phyloP scores from a whole-genome alignment of 2,888 invertebrate species.

The Rhopalosiphum nymphaeae region DNA sequence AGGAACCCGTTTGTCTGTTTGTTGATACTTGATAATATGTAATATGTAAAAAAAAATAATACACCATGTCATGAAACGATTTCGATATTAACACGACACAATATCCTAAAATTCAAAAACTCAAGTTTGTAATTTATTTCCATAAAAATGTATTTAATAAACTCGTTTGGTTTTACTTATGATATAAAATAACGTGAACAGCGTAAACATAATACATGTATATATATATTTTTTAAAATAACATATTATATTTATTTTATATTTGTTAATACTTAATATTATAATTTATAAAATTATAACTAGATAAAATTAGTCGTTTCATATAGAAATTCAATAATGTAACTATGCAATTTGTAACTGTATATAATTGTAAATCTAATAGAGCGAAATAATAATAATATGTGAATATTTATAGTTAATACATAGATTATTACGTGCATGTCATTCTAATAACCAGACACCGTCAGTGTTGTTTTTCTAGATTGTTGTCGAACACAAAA shows the following conservation, averaged over 20 bases:
- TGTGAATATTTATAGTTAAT: neutral
- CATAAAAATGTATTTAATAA: neutral
- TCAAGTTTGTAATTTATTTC: neutral
- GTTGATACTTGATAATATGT: neutral
- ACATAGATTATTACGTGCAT: neutral
- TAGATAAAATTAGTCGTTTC: neutral
- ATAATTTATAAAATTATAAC: neutral
- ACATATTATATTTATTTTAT: constrained; percentile 38
- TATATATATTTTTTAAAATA: constrained; percentile 43
- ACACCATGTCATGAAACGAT: neutral
- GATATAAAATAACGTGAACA: neutral
- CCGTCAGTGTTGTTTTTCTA: neutral
- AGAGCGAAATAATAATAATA: neutral
- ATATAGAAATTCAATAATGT: neutral
- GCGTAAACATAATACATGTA: neutral
- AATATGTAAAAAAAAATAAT: neutral
- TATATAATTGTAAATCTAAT: neutral
- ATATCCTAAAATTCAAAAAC: neutral
- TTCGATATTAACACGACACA: neutral
- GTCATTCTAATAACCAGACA: neutral
- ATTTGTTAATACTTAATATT: constrained; percentile 8
- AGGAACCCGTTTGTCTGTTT: neutral
- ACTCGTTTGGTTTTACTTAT: neutral
- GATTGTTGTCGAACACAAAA: neutral
- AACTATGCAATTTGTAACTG: neutral